These are phyloP conservation scores for Caenorhabditis macrosperma DNA, from an alignment of 2,888 invertebrate species.

Conservation along the genomic window DNA sequence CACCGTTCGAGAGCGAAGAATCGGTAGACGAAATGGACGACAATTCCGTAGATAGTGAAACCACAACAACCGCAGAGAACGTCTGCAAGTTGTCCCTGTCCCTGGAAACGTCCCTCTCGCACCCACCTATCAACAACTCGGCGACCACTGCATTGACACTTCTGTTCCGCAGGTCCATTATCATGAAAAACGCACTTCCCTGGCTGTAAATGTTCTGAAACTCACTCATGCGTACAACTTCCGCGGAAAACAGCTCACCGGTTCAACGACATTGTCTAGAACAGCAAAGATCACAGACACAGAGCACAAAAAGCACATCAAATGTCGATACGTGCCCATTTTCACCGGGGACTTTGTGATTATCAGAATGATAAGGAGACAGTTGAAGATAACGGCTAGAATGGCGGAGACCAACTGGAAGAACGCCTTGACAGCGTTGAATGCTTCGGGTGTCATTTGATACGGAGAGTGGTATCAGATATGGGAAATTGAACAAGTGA, in stretches of 20 bases:
- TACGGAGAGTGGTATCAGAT: not conserved
- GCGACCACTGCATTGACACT: not conserved
- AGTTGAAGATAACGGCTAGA: constrained; percentile 14
- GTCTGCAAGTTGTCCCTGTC: too few species aligned
- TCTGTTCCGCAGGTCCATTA: constrained; percentile 24
- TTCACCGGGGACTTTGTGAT: constrained; percentile 40
- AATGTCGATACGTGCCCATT: constrained; percentile 47
- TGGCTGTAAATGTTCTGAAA: constrained; percentile 27
- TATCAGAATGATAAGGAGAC: constrained; percentile 24
- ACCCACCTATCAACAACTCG: not conserved
- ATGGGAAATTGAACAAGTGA: not conserved
- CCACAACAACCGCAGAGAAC: constrained; percentile 21
- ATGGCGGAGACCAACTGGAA: constrained; percentile 8
- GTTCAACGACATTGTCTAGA: constrained; percentile 12
- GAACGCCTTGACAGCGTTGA: not conserved
- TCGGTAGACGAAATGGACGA: constrained; percentile 38
- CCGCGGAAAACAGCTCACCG: constrained; percentile 9
- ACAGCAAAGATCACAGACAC: constrained; percentile 21
- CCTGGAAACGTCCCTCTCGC: too few species aligned
- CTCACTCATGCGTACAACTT: not conserved
- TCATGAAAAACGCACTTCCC: constrained; percentile 27
- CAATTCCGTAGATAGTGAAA: constrained; percentile 18
- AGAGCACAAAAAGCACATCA: constrained; percentile 42
- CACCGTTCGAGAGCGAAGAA: constrained; percentile 24
- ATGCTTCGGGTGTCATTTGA: not conserved